These are phyloP conservation scores for Drosophila mimica DNA, from an alignment of 2,888 invertebrate genomes.

Conservation along the genomic window DNA sequence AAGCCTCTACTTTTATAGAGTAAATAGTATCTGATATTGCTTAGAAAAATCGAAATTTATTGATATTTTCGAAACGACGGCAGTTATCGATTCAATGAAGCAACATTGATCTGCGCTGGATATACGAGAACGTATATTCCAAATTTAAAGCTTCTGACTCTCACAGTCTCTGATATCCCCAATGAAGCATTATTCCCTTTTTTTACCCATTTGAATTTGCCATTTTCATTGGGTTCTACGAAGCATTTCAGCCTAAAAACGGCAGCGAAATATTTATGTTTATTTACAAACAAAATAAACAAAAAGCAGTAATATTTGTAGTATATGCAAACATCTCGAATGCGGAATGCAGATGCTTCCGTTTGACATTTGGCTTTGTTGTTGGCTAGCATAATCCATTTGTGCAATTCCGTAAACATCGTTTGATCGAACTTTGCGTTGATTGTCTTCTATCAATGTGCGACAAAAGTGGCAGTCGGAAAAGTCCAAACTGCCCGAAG, in stretches of 20 bases:
- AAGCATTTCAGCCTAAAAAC: too few species aligned
- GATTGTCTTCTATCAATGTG: constrained; percentile 41
- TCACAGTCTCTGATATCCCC: not conserved
- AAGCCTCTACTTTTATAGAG: not conserved
- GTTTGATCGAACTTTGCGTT: constrained; percentile 39
- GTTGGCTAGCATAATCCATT: constrained; percentile 68
- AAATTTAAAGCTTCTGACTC: not conserved
- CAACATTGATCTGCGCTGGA: not conserved
- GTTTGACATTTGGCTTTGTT: constrained; percentile 47
- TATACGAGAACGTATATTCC: not conserved
- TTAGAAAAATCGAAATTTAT: not conserved
- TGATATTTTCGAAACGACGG: not conserved
- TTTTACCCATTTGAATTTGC: not conserved
- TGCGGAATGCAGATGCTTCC: constrained; percentile 22
- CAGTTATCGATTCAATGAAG: not conserved
- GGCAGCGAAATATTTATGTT: not conserved
- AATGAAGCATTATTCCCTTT: not conserved
- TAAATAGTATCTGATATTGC: not conserved
- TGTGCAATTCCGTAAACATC: constrained; percentile 73
- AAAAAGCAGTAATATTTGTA: not conserved
- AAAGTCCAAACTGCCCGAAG: constrained; percentile 36
- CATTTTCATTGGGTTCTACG: too few species aligned
- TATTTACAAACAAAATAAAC: not conserved
- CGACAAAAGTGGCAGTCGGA: constrained; percentile 16
- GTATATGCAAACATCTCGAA: not conserved